Evolutionary conservation across 2,797 vertebrate species (phyloP).

Genomic region (Loriculus beryllinus): DNA sequence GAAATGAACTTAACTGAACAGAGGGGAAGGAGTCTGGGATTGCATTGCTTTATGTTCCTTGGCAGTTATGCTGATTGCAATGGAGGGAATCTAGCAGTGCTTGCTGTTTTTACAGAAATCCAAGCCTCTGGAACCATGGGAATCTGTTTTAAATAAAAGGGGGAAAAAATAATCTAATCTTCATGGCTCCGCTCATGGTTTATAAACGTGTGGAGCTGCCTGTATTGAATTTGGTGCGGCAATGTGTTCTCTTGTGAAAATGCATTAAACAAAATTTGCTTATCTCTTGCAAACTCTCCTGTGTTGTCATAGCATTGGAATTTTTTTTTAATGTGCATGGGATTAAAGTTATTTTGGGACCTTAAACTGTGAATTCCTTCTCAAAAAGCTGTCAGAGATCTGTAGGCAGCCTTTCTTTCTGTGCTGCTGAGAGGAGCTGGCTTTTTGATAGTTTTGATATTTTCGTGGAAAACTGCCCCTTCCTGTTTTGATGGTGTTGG

Average conservation of each 20-base stretch:
- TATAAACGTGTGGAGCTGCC: conserved; percentile 5
- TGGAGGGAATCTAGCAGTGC: neutral
- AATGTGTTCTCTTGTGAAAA: neutral
- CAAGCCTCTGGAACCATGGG: neutral
- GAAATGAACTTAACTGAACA: neutral
- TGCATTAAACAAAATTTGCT: neutral
- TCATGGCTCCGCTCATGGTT: neutral
- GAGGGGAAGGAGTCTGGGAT: neutral
- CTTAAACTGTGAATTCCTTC: conserved; percentile 13
- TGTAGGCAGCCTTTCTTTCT: neutral
- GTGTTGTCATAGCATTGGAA: neutral
- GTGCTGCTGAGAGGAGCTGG: neutral
- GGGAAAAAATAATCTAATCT: neutral
- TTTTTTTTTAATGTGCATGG: neutral
- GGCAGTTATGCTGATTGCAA: neutral
- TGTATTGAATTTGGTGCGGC: neutral
- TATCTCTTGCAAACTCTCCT: neutral
- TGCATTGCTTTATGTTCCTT: neutral
- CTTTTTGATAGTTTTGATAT: neutral
- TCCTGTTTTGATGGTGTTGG: neutral
- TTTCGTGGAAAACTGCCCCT: neutral
- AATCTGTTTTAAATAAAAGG: neutral
- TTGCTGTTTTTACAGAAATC: neutral
- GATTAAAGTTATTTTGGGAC: conserved; percentile 33
- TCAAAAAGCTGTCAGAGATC: conserved; percentile 13